phyloP scores from a whole-genome alignment of 1,140 invertebrate genomes.

The Papilio glaucus region DNA sequence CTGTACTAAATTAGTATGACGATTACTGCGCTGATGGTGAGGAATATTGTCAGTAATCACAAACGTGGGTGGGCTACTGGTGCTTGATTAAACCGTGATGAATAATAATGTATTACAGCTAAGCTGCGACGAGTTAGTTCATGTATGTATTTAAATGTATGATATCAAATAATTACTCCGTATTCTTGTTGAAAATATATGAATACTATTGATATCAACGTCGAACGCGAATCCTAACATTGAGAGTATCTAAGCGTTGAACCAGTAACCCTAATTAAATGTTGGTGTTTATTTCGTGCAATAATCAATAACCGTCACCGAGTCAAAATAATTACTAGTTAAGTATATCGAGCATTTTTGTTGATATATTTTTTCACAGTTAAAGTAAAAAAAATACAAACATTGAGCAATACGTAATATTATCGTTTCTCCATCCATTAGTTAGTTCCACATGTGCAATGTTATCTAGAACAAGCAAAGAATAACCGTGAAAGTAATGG shows the following conservation, averaged over 20 bases:
- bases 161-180: slow-evolving; percentile 12
- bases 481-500: slow-evolving; percentile 12
- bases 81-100: slow-evolving; percentile 73
- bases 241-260: too few species aligned
- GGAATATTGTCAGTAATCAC: slow-evolving; percentile 67
- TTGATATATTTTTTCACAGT: too few species aligned
- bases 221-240: too few species aligned
- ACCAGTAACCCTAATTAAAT: too few species aligned
- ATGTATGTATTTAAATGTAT: background rate
- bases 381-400: too few species aligned
- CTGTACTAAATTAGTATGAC: slow-evolving; percentile 79
- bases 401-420: too few species aligned
- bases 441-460: background rate
- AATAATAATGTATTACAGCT: slow-evolving; percentile 62
- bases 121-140: slow-evolving; percentile 20
- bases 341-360: too few species aligned
- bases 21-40: slow-evolving; percentile 75
- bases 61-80: slow-evolving; percentile 74
- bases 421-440: too few species aligned
- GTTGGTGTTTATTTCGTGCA: too few species aligned
- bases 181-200: background rate
- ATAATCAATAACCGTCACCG: too few species aligned
- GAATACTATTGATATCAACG: background rate
- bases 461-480: slow-evolving; percentile 17
- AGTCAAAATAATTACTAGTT: too few species aligned